Percentiles rank a stretch among this genome's conserved stretches.
Evolutionary conservation across 2,113 vertebrate species (phyloP).

Genomic region (Uria lomvia): DNA sequence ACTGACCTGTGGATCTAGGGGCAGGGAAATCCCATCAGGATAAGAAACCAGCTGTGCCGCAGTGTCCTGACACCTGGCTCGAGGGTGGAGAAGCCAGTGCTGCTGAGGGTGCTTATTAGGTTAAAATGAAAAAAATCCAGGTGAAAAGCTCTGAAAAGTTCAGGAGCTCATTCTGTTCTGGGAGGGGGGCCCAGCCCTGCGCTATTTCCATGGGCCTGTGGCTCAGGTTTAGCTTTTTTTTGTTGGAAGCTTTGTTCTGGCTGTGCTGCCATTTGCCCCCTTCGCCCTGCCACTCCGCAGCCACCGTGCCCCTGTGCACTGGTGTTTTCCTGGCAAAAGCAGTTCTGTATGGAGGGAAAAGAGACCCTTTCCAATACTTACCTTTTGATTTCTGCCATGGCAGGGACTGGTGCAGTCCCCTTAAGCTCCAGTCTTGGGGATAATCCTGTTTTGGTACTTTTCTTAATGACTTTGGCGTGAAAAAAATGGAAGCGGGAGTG

Average conservation of each 20-base stretch:
- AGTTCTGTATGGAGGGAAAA: neutral
- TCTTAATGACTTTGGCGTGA: neutral
- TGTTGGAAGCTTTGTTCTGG: neutral
- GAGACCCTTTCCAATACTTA: neutral
- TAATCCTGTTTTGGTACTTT: conserved; percentile 31
- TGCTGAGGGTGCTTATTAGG: neutral
- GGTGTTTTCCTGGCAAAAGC: neutral
- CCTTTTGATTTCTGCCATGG: neutral
- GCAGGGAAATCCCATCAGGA: neutral
- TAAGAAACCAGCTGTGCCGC: neutral
- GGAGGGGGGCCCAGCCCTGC: neutral
- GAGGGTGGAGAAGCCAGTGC: neutral
- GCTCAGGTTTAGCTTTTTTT: neutral
- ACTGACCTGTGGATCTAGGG: neutral
- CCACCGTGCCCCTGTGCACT: neutral
- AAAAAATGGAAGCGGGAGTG: neutral
- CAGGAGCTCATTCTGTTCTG: neutral
- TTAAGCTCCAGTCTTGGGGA: conserved; percentile 4
- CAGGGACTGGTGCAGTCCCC: neutral
- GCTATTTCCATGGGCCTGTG: neutral
- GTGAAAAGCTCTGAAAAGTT: neutral
- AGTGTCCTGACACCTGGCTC: neutral
- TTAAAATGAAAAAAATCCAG: neutral
- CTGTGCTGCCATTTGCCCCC: neutral
- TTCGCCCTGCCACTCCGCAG: neutral